Base-by-base conservation (phyloP, 2,113 vertebrate species). In the Burhinus bistriatus region DNA sequence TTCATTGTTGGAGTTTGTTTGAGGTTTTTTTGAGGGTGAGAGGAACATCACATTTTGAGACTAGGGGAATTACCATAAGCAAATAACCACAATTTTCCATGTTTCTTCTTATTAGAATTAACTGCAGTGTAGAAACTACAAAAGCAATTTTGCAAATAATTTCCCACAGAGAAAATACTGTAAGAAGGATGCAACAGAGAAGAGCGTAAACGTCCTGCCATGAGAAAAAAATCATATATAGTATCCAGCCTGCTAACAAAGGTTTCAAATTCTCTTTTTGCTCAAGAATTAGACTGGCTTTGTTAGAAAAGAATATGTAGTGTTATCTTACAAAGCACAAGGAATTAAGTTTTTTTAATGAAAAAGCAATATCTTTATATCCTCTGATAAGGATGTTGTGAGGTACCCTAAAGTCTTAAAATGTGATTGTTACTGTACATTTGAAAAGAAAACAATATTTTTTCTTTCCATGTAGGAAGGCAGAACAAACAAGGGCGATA, bases 61-160 rank as follows among this genome's bases (percentile, higher is more conserved):
- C 1, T 34, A 2, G 6, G 6, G 2, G 2, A 79, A 69, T 55
- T n/a, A 15, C 7, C 9, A 18, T 18, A 25, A 78, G 2, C 9
- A 76, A 87, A 89, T 30, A 54, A 78, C 54, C 19, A 52, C 1
- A 29, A 15, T 40, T 81, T 77, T 73, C 14, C 57, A 1, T 20
- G 2, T 44, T 72, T 83, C 11, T 75, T 61, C n/a, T 55, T 69
- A 17, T 6, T 10, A 52, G 17, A 86, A 66, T 49, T 23, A 69
- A 54, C 5, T 40, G 8, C 86, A 38, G 2, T 34, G 3, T 57
- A 44, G 25, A 83, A 90, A 49, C 1, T 38, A 22, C 9, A 66
- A 64, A 47, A 49, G 7, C 5, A 34, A 38, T 80, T 79, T 75
- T 93, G 19, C 10, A 86, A 79, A 59, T 55, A 55, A 69, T 91